phyloP scores from a whole-genome alignment of 2,113 vertebrate species.

The Sebastes schlegelii region DNA sequence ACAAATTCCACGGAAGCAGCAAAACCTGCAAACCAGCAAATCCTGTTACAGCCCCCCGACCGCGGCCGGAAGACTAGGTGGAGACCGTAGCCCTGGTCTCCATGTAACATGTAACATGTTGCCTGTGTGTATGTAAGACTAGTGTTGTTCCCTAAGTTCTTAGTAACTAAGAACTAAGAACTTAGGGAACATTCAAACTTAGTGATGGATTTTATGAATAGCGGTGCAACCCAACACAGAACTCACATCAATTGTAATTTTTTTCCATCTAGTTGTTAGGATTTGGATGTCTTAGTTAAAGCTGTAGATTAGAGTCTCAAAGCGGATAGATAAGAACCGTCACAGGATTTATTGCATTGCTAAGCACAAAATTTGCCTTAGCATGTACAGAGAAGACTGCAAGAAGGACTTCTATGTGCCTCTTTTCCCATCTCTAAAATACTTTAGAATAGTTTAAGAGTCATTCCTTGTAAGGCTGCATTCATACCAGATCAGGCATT shows the following conservation, averaged over 20 bases:
- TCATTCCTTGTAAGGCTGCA: not conserved
- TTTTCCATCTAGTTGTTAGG: not conserved
- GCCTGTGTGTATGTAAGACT: too few relatives aligned
- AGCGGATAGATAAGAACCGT: not conserved
- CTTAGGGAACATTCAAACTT: too few relatives aligned
- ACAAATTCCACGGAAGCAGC: too few relatives aligned
- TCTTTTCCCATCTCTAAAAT: not conserved
- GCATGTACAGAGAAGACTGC: not conserved
- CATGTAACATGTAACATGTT: too few relatives aligned
- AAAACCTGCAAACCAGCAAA: too few relatives aligned
- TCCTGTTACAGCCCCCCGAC: too few relatives aligned
- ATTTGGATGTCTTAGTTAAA: not conserved
- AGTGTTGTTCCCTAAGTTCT: too few relatives aligned
- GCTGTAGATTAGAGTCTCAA: not conserved
- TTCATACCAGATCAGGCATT: too few relatives aligned
- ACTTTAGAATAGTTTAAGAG: not conserved
- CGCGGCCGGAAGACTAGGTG: too few relatives aligned
- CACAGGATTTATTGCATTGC: not conserved
- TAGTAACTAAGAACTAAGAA: too few relatives aligned
- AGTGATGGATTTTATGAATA: too few relatives aligned
- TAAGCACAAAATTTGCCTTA: not conserved
- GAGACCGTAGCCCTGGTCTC: too few relatives aligned
- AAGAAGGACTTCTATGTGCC: not conserved
- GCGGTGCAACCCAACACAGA: not conserved
- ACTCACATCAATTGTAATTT: not conserved